phyloP scores from a whole-genome alignment of 2,797 vertebrate species.

The Botia almorhae region DNA sequence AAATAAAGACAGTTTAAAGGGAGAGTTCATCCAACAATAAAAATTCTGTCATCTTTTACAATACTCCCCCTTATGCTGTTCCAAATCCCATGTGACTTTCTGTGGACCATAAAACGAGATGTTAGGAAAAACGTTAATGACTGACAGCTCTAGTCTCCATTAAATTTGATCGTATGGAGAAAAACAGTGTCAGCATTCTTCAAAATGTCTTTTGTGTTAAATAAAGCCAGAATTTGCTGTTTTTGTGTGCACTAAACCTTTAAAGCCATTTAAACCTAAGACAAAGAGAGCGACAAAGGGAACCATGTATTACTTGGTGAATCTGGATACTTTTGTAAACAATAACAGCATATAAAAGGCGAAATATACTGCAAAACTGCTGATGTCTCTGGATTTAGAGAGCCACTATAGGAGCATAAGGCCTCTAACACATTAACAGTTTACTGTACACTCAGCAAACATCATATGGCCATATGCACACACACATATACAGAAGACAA shows the following conservation, averaged over 20 bases:
- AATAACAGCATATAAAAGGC: constrained; percentile 7
- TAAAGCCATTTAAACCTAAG: constrained; percentile 2
- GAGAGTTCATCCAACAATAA: not conserved
- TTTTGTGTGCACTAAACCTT: not conserved
- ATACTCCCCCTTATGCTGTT: not conserved
- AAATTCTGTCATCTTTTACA: not conserved
- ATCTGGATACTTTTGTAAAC: not conserved
- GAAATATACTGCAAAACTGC: constrained; percentile 39
- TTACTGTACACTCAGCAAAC: constrained; percentile 34
- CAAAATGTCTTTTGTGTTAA: not conserved
- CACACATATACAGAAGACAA: not conserved
- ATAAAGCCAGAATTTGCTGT: not conserved
- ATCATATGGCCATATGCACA: constrained; percentile 11
- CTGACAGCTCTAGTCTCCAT: not conserved
- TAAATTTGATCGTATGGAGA: not conserved
- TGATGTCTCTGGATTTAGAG: constrained; percentile 31
- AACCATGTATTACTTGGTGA: not conserved
- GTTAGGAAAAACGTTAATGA: not conserved
- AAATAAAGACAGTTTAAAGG: not conserved
- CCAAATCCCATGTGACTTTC: not conserved
- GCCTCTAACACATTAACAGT: constrained; percentile 14
- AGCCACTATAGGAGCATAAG: not conserved
- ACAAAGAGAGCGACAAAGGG: not conserved
- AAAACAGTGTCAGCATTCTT: not conserved
- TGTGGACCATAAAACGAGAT: not conserved